These are phyloP conservation scores for Metridium senile DNA, from an alignment of 92 coral and sea anemone genomes.

Conservation along the genomic window DNA sequence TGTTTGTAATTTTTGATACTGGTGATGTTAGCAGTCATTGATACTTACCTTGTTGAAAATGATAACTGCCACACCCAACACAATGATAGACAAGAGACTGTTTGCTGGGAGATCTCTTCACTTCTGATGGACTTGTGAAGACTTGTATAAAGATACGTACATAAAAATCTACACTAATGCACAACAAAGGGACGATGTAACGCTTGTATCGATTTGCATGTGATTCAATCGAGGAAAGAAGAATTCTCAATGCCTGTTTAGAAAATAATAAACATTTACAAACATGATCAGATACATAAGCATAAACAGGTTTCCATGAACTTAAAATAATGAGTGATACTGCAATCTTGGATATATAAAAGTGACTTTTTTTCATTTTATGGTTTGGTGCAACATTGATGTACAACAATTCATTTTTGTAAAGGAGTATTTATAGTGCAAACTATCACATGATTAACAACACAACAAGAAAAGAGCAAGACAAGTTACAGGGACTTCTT, in stretches of 20 bases:
- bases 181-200: slow-evolving; percentile 81
- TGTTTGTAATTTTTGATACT: too few species aligned
- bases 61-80: slow-evolving; percentile 90
- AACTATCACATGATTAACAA: too few species aligned
- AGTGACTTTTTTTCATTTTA: too few species aligned
- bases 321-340: too few species aligned
- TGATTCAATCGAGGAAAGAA: slow-evolving; percentile 85
- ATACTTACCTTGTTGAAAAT: slow-evolving; percentile 84
- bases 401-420: too few species aligned
- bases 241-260: slow-evolving; percentile 81
- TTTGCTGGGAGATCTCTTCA: slow-evolving; percentile 89
- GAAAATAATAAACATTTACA: background rate
- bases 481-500: too few species aligned
- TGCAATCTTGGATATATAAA: too few species aligned
- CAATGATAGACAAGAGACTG: slow-evolving; percentile 86
- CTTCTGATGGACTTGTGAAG: slow-evolving; percentile 92
- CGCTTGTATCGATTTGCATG: slow-evolving; percentile 97
- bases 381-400: too few species aligned
- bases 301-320: too few species aligned
- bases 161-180: slow-evolving; percentile 95
- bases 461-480: too few species aligned
- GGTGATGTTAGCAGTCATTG: background rate
- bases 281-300: background rate
- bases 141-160: slow-evolving; percentile 96
- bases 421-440: too few species aligned